Conservation (phyloP, 2,113 vertebrate genomes). For the Hiodon alosoides region DNA sequence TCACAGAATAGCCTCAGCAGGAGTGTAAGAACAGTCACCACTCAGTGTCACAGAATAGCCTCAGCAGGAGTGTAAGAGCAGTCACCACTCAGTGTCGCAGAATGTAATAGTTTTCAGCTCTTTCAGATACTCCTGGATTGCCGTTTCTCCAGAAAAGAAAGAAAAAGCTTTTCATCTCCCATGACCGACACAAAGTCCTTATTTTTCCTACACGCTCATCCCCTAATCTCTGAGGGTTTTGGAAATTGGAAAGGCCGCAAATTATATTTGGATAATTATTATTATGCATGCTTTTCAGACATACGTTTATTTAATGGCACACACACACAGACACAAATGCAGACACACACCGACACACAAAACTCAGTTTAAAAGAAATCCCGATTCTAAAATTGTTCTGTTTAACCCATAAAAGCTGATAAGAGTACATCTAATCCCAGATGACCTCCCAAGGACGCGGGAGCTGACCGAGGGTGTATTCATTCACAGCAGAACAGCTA, state of each 20-base stretch:
- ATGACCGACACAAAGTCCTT: background rate
- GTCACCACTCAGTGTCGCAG: too few species aligned
- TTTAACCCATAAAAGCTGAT: constrained; percentile 62
- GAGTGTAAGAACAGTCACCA: too few species aligned
- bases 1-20: background rate
- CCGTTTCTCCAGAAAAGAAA: too few species aligned
- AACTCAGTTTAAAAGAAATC: constrained; percentile 16
- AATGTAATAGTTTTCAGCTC: too few species aligned
- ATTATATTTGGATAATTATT: background rate
- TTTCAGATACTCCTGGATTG: too few species aligned
- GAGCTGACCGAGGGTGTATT: constrained; percentile 25
- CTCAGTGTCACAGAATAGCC: too few species aligned
- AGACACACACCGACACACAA: background rate
- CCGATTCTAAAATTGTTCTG: constrained; percentile 48
- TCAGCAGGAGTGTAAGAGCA: too few species aligned
- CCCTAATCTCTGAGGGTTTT: too few species aligned
- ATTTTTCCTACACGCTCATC: background rate
- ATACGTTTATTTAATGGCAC: background rate
- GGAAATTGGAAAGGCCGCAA: background rate
- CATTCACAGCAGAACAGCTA: constrained; percentile 53
- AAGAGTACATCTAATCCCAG: constrained; percentile 61
- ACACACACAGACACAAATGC: background rate
- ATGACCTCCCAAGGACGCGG: constrained; percentile 57
- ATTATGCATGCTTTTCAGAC: background rate
- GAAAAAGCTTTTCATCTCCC: too few species aligned